A percentile compares a stretch with the other conserved stretches of the same genome.
Conservation (phyloP, 2,113 vertebrate species). For the Colossoma macropomum region DNA sequence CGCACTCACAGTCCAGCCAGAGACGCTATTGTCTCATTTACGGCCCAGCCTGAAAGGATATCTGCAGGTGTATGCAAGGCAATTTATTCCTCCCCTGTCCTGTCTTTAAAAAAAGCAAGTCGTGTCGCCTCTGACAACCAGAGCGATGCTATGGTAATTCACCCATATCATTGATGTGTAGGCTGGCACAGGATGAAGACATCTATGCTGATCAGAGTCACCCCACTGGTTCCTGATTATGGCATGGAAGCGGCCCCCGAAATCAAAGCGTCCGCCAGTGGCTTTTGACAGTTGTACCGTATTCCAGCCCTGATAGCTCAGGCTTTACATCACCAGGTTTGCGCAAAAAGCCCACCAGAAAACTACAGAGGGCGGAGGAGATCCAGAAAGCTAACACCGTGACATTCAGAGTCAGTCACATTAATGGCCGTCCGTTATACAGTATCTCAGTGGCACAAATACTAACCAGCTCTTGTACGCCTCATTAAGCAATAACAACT, state of each 20-base stretch:
- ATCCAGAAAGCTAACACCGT: constrained; percentile 18
- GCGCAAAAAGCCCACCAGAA: constrained; percentile 26
- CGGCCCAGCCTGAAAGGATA: constrained; percentile 64
- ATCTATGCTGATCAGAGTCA: constrained; percentile 59
- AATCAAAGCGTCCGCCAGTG: constrained; percentile 60
- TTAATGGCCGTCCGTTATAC: constrained; percentile 47
- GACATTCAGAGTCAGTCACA: constrained; percentile 45
- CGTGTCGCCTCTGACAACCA: constrained; percentile 56
- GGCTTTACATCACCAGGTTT: constrained; percentile 49
- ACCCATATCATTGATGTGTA: constrained; percentile 60
- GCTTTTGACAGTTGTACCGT: constrained; percentile 33
- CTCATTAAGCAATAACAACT: constrained; percentile 61
- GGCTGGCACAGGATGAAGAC: constrained; percentile 52
- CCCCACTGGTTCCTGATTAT: constrained; percentile 55
- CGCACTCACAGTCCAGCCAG: constrained; percentile 49
- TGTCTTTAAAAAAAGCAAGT: constrained; percentile 49
- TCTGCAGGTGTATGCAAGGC: constrained; percentile 67
- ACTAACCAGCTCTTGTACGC: constrained; percentile 47
- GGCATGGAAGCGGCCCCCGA: constrained; percentile 51
- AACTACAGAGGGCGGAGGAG: constrained; percentile 42
- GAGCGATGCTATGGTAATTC: constrained; percentile 53
- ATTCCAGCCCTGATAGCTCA: constrained; percentile 35
- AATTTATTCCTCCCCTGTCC: constrained; percentile 64
- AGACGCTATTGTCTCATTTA: constrained; percentile 71
- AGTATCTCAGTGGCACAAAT: constrained; percentile 47